Percentiles rank a stretch among this genome's conserved stretches.
Conservation (phyloP, 2,113 vertebrate species). For the Pangasianodon gigas region DNA sequence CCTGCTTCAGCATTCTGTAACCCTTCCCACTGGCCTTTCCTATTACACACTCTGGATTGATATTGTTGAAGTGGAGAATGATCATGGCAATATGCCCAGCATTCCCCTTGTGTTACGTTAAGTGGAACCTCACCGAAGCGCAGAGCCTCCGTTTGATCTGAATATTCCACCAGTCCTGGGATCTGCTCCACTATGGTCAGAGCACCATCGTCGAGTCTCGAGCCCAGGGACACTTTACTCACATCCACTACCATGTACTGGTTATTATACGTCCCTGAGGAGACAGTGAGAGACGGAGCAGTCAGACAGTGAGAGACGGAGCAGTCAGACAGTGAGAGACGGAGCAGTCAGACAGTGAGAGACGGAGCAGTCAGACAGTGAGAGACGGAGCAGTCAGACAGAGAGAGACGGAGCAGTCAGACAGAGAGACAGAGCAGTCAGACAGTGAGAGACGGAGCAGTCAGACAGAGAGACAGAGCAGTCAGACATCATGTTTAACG, state of each 20-base stretch:
- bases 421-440: not conserved
- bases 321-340: not conserved
- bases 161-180: conserved; percentile 84
- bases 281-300: not conserved
- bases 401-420: not conserved
- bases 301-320: too few species aligned
- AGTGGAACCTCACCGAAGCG: conserved; percentile 76
- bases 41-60: not conserved
- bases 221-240: conserved; percentile 79
- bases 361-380: not conserved
- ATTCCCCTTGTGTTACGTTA: not conserved
- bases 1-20: not conserved
- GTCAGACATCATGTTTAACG: not conserved
- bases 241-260: conserved; percentile 91
- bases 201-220: conserved; percentile 75
- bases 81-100: not conserved
- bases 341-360: not conserved
- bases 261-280: conserved; percentile 89
- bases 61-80: not conserved
- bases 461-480: not conserved
- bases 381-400: not conserved
- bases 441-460: not conserved
- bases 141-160: conserved; percentile 85
- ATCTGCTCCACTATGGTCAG: conserved; percentile 90
- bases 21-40: not conserved